phyloP scores from a whole-genome alignment of 2,113 vertebrate species.

The Mesitornis unicolor region DNA sequence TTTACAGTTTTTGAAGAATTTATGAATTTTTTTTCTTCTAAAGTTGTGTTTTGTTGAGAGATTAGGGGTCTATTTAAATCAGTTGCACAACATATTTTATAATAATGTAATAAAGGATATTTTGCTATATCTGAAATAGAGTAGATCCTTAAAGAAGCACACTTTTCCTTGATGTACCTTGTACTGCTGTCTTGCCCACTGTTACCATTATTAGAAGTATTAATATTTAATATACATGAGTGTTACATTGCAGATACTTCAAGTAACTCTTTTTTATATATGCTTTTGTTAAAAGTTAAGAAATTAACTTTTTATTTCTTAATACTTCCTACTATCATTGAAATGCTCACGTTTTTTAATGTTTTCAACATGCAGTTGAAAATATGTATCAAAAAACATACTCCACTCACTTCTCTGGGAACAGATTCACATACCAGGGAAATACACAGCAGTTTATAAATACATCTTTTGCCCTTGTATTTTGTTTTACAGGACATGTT shows the following conservation, averaged over 20 bases:
- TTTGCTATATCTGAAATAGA: neutral
- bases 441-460: neutral
- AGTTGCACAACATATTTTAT: neutral
- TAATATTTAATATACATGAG: neutral
- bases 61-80: neutral
- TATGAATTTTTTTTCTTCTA: neutral
- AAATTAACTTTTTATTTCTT: neutral
- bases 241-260: neutral
- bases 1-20: neutral
- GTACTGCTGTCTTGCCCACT: neutral
- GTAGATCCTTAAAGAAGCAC: neutral
- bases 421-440: neutral
- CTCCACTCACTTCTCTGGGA: neutral
- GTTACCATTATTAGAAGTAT: neutral
- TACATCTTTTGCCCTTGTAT: neutral
- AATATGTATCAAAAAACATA: neutral
- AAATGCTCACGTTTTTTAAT: rapidly evolving
- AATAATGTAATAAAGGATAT: neutral
- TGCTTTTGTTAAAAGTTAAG: neutral
- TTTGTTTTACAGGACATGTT: neutral
- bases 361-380: neutral
- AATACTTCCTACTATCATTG: neutral
- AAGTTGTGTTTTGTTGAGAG: neutral
- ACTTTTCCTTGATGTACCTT: neutral
- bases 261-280: neutral